Evolutionary conservation across 2,888 invertebrate species (phyloP), one percentile per base, ranked within the genome.

Genomic region (Eupithecia tripunctaria): DNA sequence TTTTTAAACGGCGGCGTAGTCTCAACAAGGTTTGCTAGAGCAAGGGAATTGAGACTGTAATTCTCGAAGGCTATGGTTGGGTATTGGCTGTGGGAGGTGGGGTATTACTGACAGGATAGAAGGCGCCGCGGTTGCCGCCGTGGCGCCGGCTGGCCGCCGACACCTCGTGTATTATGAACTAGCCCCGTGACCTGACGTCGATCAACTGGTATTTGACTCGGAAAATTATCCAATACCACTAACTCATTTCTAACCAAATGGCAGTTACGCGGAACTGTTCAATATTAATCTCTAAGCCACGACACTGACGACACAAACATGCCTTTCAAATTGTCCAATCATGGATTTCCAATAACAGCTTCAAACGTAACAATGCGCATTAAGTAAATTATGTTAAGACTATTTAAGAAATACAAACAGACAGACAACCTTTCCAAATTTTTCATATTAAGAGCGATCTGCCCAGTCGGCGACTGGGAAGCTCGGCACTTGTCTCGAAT

Each of bases 121-220:
- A 92, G 94, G 94, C 94, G 94, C 94, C 94, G 88, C 86, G 84
- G 79, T 89, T 91, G 89, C 90, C 91, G 88, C 90, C 88, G 84
- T 93, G 94, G 94, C 94, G 94, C 94, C 94, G 92, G 87, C 92
- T 87, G 85, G 94, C 91, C 94, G 93, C 92, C 90, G 87, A 91
- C 93, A 92, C 93, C 92, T 94, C 92, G 92, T 92, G 92, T 93
- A 92, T 93, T 93, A 93, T 93, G 92, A 89, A 93, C 93, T 93
- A 93, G 93, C 90, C 91, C 85, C 89, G 91, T 91, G 92, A 94
- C 93, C 93, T 87, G 93, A 87, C 92, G 90, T 90, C 91, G 92
- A 92, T 92, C 93, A 92, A 92, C 91, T 91, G 86, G 88, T 89
- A 91, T 91, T 93, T 91, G 89, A 91, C 89, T 91, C 88, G 83